These are phyloP conservation scores for Drosophila setifemur DNA, from an alignment of 1,140 invertebrate species.

Conservation along the genomic window DNA sequence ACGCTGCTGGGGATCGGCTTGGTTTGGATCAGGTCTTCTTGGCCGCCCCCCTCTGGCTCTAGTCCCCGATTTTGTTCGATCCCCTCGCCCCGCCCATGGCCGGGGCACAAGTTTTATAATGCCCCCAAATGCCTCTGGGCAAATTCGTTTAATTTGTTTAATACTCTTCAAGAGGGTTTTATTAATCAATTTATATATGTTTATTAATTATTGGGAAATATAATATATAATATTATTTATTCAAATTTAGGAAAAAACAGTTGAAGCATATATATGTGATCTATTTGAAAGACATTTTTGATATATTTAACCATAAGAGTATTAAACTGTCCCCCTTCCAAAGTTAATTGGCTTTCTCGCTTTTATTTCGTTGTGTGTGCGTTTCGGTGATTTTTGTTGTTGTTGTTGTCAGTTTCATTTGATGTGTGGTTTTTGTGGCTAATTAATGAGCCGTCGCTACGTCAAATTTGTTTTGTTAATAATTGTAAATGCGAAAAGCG, in stretches of 20 bases:
- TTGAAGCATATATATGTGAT: no score
- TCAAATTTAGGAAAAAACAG: no score
- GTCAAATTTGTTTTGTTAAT: slow-evolving; percentile 51
- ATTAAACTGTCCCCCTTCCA: no score
- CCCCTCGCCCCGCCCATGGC: neutral
- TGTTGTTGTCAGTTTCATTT: slow-evolving; percentile 10
- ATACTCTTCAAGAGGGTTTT: no score
- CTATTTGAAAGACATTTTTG: no score
- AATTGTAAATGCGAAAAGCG: slow-evolving; percentile 54
- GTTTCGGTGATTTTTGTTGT: slow-evolving; percentile 15
- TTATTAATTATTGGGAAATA: no score
- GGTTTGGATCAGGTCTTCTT: slow-evolving; percentile 20
- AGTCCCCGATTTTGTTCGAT: no score
- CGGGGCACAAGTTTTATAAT: neutral
- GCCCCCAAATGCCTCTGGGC: no score
- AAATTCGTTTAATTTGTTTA: no score
- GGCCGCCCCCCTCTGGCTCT: neutral
- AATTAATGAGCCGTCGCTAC: slow-evolving; percentile 51
- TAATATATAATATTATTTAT: no score
- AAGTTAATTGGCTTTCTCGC: neutral
- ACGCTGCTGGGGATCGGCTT: slow-evolving; percentile 25
- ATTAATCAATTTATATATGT: no score
- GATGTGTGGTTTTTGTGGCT: slow-evolving; percentile 28
- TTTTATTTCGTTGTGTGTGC: slow-evolving; percentile 17
- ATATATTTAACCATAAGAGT: no score